Evolutionary conservation across 2,113 vertebrate species (phyloP), one percentile per base, ranked within the genome.

Genomic region (Micromys minutus): DNA sequence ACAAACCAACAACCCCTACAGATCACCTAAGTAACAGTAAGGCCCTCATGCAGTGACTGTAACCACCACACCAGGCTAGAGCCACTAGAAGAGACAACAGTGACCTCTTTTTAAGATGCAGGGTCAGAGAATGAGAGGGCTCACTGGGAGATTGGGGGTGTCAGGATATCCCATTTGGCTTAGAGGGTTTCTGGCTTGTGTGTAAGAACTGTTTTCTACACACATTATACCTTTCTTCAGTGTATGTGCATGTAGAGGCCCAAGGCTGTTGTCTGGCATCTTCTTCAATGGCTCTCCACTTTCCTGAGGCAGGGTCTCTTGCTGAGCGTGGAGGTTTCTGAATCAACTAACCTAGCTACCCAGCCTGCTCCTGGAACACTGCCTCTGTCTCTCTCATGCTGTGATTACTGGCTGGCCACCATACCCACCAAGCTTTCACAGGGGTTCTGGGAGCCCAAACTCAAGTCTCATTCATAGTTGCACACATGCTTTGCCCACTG

Each of bases 61-160:
- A 36, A 31, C 7, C 39, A 45, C 26, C 24, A 59, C 26, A 0
- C 55, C 55, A 61, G 45, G 31, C 13, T 3, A 7, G 61, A 76
- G 22, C 1, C 1, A 45, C 42, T 1, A 29, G 21, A 17, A 31
- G 83, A 50, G 83, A 19, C 4, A 42, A 85, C 8, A 29, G 61
- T 11, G 5, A 76, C 3, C 15, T 36, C 36, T 67, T 55, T 55
- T 55, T 39, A 42, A 36, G 16, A 26, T 21, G 34, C 3, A 7
- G 45, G 17, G 15, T 31, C 17, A 55, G 57, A 61, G 19, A 26
- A 10, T 0, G 3, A 22, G 72, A 55, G 42, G 0, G 0, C 2
- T 71, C 2, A 19, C 26, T 11, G 55, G 55, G 65, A 69, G 71
- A 47, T 74, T 17, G 3, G 0, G 71, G 42, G 42, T 57, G n/a